These are phyloP conservation scores for Hirtodrosophila confusa DNA, from an alignment of 2,888 invertebrate species.

Conservation along the genomic window DNA sequence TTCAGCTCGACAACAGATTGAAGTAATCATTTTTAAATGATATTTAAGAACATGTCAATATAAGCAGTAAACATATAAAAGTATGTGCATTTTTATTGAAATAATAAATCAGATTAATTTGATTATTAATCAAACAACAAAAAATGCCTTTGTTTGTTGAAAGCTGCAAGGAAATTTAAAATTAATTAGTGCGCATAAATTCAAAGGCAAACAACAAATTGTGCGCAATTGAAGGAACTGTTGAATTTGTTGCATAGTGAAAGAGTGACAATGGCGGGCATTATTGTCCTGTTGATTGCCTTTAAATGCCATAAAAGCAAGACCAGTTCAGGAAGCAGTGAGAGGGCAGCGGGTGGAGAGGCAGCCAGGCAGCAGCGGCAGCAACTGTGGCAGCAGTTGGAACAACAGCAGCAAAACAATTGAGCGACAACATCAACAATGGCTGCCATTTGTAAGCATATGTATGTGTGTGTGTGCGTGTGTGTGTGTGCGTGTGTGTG, in stretches of 20 bases:
- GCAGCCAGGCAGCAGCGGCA: slow-evolving; percentile 22
- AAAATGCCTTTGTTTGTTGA: too few relatives aligned
- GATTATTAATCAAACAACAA: too few relatives aligned
- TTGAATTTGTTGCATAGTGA: slow-evolving; percentile 6
- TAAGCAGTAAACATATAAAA: too few relatives aligned
- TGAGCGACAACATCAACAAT: slow-evolving; percentile 30
- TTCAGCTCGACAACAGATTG: too few relatives aligned
- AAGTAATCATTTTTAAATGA: too few relatives aligned
- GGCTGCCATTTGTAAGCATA: slow-evolving; percentile 28
- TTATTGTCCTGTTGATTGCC: slow-evolving; percentile 51
- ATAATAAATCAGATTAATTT: too few relatives aligned
- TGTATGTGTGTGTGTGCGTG: slow-evolving; percentile 17
- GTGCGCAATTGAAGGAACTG: not conserved
- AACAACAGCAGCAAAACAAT: slow-evolving; percentile 49
- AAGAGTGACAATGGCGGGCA: slow-evolving; percentile 35
- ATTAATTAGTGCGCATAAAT: too few relatives aligned
- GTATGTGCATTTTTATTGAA: too few relatives aligned
- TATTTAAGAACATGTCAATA: too few relatives aligned
- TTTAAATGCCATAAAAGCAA: slow-evolving; percentile 53
- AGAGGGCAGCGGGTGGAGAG: not conserved
- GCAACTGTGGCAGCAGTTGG: slow-evolving; percentile 33
- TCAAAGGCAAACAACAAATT: not conserved
- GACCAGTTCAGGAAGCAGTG: not conserved
- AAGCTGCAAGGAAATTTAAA: too few relatives aligned
- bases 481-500: slow-evolving; percentile 2